Base-by-base conservation (phyloP, 1,140 invertebrate genomes). In the Ephestia elutella region DNA sequence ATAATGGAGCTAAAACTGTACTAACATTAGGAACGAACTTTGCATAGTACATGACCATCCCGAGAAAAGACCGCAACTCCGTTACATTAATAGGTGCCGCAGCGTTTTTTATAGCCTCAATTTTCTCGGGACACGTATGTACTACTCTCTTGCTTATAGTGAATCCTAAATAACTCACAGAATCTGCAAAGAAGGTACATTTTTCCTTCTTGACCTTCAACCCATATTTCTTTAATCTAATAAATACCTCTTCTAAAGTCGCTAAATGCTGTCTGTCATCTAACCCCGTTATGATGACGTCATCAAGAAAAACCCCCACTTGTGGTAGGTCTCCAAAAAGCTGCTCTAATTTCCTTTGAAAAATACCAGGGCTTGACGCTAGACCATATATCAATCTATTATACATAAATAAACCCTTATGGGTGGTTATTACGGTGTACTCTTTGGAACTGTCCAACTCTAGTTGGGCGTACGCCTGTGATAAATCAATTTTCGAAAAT, bases 401-500 rank as follows among this genome's bases (percentile, higher is more conserved):
- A 56, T 71, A 78, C 5, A 13, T 53, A 57, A 66, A 78, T 21
- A 78, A 35, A 9, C 73, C 71, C 18, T 63, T 66, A 57, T 78
- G 71, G 1, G 75, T 78, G 25, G 72, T 72, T 11, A 78, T 73
- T 8, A 68, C 68, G 0, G 70, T 71, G 30, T 60, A 74, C 49
- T 63, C 62, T n/a, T 51, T 62, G 0, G 63, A 38, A 19, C 73
- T 72, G 49, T 78, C 73, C n/a, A 86, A 19, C 32, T 62, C 61
- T 28, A 86, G 54, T 66, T 88, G 84, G 17, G 73, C 70, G 61
- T 87, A 89, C 0, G 81, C 82, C 32, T 80, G 70, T 0, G 66
- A 75, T 19, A 89, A 63, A 66, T 88, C 82, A 1, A 78, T 58
- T 72, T 85, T 88, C 44, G 60, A 59, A 66, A 79, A 87, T 25